Percentiles rank a stretch among this genome's conserved stretches.
These are phyloP conservation scores for Artibeus lituratus DNA, from an alignment of 2,797 vertebrate species.

Conservation along the genomic window DNA sequence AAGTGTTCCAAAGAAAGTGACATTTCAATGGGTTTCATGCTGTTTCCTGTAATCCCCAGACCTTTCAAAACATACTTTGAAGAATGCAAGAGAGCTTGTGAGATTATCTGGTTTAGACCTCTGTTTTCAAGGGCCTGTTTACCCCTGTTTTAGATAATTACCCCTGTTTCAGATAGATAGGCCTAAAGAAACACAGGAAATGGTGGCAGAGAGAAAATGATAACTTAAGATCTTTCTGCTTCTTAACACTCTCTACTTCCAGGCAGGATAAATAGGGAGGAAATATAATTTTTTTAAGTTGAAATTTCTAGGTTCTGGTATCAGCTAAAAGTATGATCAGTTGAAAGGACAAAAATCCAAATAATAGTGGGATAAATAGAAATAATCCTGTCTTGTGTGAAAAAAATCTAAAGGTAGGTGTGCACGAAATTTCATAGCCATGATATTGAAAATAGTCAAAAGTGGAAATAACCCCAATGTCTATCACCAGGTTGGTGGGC, in stretches of 20 bases:
- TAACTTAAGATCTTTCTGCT: neutral
- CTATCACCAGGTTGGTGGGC: neutral
- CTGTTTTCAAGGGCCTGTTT: neutral
- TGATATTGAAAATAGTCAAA: neutral
- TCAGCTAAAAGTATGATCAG: neutral
- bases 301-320: neutral
- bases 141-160: conserved; percentile 39
- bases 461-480: neutral
- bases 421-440: neutral
- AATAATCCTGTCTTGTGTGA: neutral
- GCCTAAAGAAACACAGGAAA: conserved; percentile 41
- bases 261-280: neutral
- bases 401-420: neutral
- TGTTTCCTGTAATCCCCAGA: neutral
- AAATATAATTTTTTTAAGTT: neutral
- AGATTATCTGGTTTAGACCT: conserved; percentile 46
- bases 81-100: neutral
- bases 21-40: neutral
- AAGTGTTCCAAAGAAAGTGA: neutral
- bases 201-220: neutral
- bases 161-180: neutral
- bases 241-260: neutral
- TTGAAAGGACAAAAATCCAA: neutral
- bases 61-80: conserved; percentile 46
- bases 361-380: neutral